Percentiles rank a stretch among this genome's conserved stretches.
Conservation (phyloP, 2,888 invertebrate species). For the Melangyna quadrimaculata region DNA sequence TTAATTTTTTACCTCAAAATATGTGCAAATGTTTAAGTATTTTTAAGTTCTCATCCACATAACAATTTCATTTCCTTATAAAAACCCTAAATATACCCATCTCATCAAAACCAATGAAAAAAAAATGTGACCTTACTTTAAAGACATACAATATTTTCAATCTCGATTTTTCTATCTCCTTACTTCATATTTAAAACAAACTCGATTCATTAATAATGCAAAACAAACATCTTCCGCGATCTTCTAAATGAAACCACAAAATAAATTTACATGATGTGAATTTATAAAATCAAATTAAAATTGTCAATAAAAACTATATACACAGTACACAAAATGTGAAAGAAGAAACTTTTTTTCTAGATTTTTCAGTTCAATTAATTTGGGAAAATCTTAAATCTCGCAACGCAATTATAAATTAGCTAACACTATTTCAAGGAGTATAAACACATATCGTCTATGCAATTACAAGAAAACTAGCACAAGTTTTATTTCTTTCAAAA, state of each 20-base stretch:
- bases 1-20: too few relatives aligned
- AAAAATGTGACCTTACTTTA: neutral
- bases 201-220: neutral
- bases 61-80: neutral
- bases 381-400: neutral
- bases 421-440: conserved; percentile 42
- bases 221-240: neutral
- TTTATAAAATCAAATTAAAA: neutral
- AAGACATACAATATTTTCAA: neutral
- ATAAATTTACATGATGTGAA: neutral
- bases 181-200: neutral
- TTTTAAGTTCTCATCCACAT: too few relatives aligned
- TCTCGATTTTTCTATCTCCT: neutral
- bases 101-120: neutral
- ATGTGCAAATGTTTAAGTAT: too few relatives aligned
- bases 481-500: conserved; percentile 42
- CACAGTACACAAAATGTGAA: neutral
- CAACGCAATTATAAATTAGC: neutral
- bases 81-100: neutral
- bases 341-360: neutral
- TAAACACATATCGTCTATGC: neutral
- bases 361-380: neutral
- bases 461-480: conserved; percentile 48
- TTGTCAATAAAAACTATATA: neutral
- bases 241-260: neutral